phyloP scores from a whole-genome alignment of 2,888 invertebrate genomes.

The Volucella zonaria region DNA sequence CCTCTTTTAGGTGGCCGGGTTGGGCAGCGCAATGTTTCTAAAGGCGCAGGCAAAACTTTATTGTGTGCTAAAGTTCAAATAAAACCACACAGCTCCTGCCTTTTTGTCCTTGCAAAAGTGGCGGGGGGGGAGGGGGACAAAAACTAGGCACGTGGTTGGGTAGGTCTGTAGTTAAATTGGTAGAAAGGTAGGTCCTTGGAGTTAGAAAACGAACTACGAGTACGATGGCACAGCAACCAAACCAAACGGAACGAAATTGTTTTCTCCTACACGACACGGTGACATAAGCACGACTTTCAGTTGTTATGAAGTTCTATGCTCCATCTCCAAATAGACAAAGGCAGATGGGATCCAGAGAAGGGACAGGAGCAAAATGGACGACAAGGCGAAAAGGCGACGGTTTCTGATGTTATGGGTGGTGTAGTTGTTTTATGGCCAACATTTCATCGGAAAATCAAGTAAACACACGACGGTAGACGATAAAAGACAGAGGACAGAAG shows the following conservation, averaged over 20 bases:
- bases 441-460: conserved; percentile 61
- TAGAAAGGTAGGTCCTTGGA: too few relatives aligned
- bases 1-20: background rate
- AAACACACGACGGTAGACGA: conserved; percentile 33
- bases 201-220: too few relatives aligned
- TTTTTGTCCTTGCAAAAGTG: conserved; percentile 19
- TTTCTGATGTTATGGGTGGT: conserved; percentile 44
- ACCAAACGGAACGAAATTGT: conserved; percentile 57
- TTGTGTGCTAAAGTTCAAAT: conserved; percentile 65
- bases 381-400: background rate
- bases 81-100: conserved; percentile 48
- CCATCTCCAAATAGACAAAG: background rate
- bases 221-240: conserved; percentile 29
- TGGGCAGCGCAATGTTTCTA: background rate
- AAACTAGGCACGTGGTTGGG: too few relatives aligned
- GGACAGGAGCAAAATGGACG: background rate
- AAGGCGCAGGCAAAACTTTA: conserved; percentile 50
- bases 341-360: conserved; percentile 23
- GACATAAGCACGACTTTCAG: conserved; percentile 55
- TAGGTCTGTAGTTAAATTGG: background rate
- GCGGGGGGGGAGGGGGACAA: too few relatives aligned
- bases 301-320: conserved; percentile 40
- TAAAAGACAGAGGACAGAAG: background rate
- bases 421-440: conserved; percentile 47
- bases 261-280: conserved; percentile 51